phyloP scores from a whole-genome alignment of 2,888 invertebrate genomes.

The Phalera bucephala region DNA sequence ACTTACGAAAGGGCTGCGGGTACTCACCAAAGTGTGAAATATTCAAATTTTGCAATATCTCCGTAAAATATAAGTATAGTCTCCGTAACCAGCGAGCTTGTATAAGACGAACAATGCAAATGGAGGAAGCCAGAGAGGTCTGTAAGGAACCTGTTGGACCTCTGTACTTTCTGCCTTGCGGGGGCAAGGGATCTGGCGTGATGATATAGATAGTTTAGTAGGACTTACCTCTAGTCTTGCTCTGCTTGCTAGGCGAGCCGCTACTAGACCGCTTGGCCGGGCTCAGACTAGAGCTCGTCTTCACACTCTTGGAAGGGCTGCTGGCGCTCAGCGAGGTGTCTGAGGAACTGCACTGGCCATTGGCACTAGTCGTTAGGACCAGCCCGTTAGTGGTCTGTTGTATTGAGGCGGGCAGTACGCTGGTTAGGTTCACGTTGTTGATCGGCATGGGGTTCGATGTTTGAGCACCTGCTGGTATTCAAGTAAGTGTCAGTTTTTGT shows the following conservation, averaged over 20 bases:
- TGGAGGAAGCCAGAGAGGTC: no score
- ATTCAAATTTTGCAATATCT: no score
- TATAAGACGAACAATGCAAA: no score
- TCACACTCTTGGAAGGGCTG: conserved; percentile 93
- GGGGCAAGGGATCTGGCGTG: no score
- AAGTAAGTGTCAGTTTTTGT: conserved; percentile 40
- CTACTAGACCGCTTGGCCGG: conserved; percentile 93
- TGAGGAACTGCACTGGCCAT: conserved; percentile 76
- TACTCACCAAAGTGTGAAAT: no score
- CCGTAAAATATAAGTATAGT: no score
- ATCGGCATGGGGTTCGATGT: conserved; percentile 57
- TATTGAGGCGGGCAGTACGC: conserved; percentile 55
- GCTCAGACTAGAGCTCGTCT: conserved; percentile 92
- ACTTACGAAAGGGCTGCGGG: no score
- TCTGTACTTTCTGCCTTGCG: no score
- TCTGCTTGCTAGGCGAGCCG: conserved; percentile 90
- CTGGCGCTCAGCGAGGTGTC: conserved; percentile 86
- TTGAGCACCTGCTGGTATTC: conserved; percentile 55
- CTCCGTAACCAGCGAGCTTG: no score
- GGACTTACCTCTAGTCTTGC: conserved; percentile 89
- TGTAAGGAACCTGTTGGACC: no score
- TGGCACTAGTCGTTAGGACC: conserved; percentile 59
- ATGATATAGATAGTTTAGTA: no score
- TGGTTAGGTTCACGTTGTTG: conserved; percentile 69
- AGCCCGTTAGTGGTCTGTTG: conserved; percentile 61